Evolutionary conservation across 1,140 invertebrate species (phyloP).

Genomic region (Aphaenogaster ashmeadi): DNA sequence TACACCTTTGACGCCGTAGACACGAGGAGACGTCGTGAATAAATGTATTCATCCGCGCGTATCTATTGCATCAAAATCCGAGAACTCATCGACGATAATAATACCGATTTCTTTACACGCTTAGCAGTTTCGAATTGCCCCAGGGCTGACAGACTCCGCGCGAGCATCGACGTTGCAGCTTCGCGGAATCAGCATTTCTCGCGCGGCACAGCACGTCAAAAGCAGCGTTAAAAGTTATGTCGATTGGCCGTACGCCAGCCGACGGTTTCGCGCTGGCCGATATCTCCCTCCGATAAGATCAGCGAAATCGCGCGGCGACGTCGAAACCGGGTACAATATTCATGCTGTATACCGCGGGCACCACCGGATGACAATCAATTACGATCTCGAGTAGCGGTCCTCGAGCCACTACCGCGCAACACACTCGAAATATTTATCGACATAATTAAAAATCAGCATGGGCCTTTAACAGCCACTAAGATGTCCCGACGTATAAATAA

Average conservation of each 20-base stretch:
- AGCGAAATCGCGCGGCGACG: constrained; percentile 43
- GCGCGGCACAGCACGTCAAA: constrained; percentile 28
- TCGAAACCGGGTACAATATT: constrained; percentile 51
- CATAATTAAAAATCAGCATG: constrained; percentile 58
- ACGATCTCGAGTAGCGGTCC: not conserved
- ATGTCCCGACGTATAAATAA: constrained; percentile 49
- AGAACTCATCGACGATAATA: constrained; percentile 8
- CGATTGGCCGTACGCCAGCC: constrained; percentile 57
- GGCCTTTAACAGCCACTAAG: constrained; percentile 37
- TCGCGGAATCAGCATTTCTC: constrained; percentile 44
- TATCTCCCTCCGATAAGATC: constrained; percentile 60
- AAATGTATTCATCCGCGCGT: not conserved
- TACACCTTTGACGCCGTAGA: not conserved
- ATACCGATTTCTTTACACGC: constrained; percentile 9
- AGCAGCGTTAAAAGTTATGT: constrained; percentile 55
- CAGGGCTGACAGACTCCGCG: not conserved
- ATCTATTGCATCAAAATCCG: not conserved
- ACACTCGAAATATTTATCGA: constrained; percentile 54
- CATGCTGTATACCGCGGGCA: not conserved
- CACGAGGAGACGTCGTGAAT: not conserved
- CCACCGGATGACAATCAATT: constrained; percentile 54
- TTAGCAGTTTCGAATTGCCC: constrained; percentile 10
- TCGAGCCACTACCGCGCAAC: not conserved
- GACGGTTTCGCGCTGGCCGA: constrained; percentile 28
- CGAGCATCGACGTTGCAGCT: constrained; percentile 9